These are phyloP conservation scores for Castor canadensis DNA, from an alignment of 2,113 vertebrate genomes.

Conservation along the genomic window DNA sequence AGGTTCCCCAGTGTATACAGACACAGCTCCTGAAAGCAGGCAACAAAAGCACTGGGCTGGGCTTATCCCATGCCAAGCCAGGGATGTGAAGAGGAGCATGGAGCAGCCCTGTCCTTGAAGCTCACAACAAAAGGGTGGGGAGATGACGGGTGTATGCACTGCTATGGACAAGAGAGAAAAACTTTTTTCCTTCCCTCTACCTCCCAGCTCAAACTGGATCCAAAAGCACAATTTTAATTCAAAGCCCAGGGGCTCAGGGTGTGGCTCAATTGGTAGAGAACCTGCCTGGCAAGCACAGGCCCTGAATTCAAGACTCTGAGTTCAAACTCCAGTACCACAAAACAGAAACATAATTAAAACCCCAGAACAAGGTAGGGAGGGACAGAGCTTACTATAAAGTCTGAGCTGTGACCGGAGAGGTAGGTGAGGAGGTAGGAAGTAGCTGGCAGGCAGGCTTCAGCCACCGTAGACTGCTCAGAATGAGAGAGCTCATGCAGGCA, in stretches of 20 bases:
- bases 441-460: constrained; percentile 90
- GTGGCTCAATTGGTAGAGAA: too few relatives aligned
- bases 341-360: constrained; percentile 7
- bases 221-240: not conserved
- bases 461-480: constrained; percentile 86
- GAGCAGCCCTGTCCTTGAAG: not conserved
- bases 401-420: constrained; percentile 92
- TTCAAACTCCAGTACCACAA: constrained; percentile 23
- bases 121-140: not conserved
- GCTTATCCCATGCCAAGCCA: not conserved
- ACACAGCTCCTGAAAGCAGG: constrained; percentile 91
- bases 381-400: constrained; percentile 89
- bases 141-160: not conserved
- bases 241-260: too few relatives aligned
- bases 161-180: not conserved
- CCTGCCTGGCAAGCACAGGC: too few relatives aligned
- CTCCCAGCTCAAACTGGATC: constrained; percentile 23
- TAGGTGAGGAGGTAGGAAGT: constrained; percentile 97
- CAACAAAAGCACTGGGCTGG: constrained; percentile 17
- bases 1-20: constrained; percentile 96
- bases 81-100: not conserved
- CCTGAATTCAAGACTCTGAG: too few relatives aligned
- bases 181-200: not conserved
- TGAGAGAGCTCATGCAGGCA: constrained; percentile 95
- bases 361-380: constrained; percentile 20